phyloP scores from a whole-genome alignment of 2,888 invertebrate genomes.

The Phortica okadai region DNA sequence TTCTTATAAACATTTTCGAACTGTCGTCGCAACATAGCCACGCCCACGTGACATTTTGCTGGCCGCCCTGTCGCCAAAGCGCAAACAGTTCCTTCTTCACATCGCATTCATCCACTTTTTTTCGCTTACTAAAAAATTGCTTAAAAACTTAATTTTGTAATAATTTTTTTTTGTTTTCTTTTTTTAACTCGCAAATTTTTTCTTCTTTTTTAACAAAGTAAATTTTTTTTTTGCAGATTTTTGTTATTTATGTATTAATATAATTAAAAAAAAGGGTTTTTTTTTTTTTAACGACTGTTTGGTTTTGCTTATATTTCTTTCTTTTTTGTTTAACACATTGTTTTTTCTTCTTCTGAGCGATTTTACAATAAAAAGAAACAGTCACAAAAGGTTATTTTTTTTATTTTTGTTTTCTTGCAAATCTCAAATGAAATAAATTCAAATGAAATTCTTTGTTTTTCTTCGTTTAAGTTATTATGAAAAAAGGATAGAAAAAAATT shows the following conservation, averaged over 20 bases:
- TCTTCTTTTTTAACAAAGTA: background rate
- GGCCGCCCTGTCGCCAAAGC: too few relatives aligned
- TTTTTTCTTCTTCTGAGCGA: slow-evolving; percentile 8
- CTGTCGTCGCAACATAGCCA: too few relatives aligned
- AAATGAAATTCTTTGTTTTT: too few relatives aligned
- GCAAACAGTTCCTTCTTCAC: too few relatives aligned
- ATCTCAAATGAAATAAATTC: background rate
- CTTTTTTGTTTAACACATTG: background rate
- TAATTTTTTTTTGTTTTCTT: background rate
- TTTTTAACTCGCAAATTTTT: background rate
- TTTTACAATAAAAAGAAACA: slow-evolving; percentile 33
- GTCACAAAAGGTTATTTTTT: slow-evolving; percentile 19
- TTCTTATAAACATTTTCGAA: background rate
- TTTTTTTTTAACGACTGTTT: slow-evolving; percentile 33
- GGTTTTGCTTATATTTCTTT: slow-evolving; percentile 23
- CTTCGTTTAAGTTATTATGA: too few relatives aligned
- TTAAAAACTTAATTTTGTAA: slow-evolving; percentile 9
- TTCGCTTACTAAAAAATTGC: slow-evolving; percentile 19
- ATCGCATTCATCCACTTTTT: too few relatives aligned
- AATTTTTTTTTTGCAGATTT: background rate
- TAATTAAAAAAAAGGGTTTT: slow-evolving; percentile 10
- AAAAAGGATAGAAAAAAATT: too few relatives aligned
- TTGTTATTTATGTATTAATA: background rate
- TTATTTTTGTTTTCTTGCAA: background rate
- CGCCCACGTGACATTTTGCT: too few relatives aligned